Base-by-base conservation (phyloP, 2,113 vertebrate species). In the Nanger granti region DNA sequence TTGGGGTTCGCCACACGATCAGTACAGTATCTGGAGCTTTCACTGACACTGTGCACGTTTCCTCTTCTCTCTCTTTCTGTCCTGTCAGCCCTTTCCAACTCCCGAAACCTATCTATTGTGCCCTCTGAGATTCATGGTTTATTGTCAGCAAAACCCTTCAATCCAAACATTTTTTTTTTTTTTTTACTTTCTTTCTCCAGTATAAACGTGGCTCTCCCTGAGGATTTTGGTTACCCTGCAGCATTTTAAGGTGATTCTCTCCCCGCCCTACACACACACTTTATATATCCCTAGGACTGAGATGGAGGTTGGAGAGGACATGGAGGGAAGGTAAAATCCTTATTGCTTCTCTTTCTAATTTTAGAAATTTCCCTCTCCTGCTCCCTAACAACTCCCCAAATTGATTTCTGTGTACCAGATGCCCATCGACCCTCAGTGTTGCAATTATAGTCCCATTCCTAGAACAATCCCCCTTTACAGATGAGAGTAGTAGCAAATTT, bases 1-100 rank as follows among this genome's bases (percentile, higher is more conserved):
- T 28, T 24, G 94, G 29, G 59, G 7, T 76, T 93, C 92, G 41
- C 91, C 87, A 26, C 59, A 52, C 44, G 86, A 95, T 96, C 95
- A 87, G 84, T 93, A 69, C 0, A 24, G 5, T 12, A 4, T 24
- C 29, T 86, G 2, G 1, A 66, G 59, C 82, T 85, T 89, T 91
- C 41, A 64, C n/a, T 69, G 93, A 82, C 29, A 37, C 2, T 24
- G 29, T 34, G 54, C 37, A 47, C 62, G 69, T 94, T 89, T 94
- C 20, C n/a, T 76, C 5, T 55, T 93, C 29, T 22, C 15, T n/a
- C 64, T 88, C 31, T 18, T 73, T 62, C 12, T 41, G 59, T 55
- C 41, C 66, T n/a, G 54, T 60, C 31, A 79, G 60, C 15, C 0
- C 14, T 64, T 92, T 73, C 76, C 7, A 62, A 34, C 26, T 83